These are phyloP conservation scores for Ganaspis sp. DNA, from an alignment of 1,140 invertebrate genomes.

Conservation along the genomic window DNA sequence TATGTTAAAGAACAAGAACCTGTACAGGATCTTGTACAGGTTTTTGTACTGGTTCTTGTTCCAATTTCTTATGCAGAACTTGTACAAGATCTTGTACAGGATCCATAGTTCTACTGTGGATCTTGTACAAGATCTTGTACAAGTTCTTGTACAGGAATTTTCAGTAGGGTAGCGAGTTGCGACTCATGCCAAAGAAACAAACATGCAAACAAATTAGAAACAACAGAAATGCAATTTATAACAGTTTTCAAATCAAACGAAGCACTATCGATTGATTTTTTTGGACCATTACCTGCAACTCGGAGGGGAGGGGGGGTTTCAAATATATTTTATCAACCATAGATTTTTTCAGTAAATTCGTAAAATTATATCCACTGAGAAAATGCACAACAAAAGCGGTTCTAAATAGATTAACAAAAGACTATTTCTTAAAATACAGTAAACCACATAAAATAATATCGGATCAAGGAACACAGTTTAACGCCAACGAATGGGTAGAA, in stretches of 20 bases:
- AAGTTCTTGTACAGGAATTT: too few species aligned
- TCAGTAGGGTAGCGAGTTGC: too few species aligned
- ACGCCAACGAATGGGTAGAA: background rate
- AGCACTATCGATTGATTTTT: slow-evolving; percentile 60
- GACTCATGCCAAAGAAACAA: slow-evolving; percentile 52
- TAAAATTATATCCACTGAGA: slow-evolving; percentile 59
- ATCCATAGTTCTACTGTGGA: too few species aligned
- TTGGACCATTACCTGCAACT: slow-evolving; percentile 56
- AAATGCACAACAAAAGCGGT: slow-evolving; percentile 51
- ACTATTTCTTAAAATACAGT: slow-evolving; percentile 44
- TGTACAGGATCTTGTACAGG: too few species aligned
- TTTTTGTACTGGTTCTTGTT: too few species aligned
- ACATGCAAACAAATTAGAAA: background rate
- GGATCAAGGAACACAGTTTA: slow-evolving; percentile 55
- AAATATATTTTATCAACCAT: slow-evolving; percentile 62
- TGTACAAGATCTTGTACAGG: too few species aligned
- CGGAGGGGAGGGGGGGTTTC: slow-evolving; percentile 41
- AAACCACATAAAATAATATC: slow-evolving; percentile 43
- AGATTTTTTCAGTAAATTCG: slow-evolving; percentile 61
- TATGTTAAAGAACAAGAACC: too few species aligned
- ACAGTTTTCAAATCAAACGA: slow-evolving; percentile 49
- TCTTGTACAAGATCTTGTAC: too few species aligned
- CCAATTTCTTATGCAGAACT: too few species aligned
- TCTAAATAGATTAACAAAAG: slow-evolving; percentile 42
- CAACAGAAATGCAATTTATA: slow-evolving; percentile 38